Evolutionary conservation across 2,113 vertebrate species (phyloP).

Genomic region (Amphilophus citrinellus): DNA sequence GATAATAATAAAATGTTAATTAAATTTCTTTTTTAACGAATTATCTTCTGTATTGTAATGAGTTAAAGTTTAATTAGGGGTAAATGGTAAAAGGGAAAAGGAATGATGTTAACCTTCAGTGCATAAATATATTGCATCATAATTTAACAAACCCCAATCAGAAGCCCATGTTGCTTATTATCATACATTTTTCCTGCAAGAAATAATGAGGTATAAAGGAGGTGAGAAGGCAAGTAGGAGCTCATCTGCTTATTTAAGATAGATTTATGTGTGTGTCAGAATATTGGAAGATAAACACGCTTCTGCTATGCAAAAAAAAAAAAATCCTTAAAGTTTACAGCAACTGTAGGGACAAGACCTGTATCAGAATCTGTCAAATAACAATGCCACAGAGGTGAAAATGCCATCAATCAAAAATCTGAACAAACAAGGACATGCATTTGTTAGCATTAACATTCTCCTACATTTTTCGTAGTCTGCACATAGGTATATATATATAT

Average conservation of each 20-base stretch:
- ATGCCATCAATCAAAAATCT: not conserved
- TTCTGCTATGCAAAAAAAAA: not conserved
- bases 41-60: slow-evolving; percentile 70
- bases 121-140: slow-evolving; percentile 61
- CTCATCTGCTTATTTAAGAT: slow-evolving; percentile 33
- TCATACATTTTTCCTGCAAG: slow-evolving; percentile 39
- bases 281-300: not conserved
- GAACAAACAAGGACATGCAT: slow-evolving; percentile 38
- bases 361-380: not conserved
- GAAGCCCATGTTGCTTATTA: slow-evolving; percentile 53
- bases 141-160: slow-evolving; percentile 53
- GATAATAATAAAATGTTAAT: slow-evolving; percentile 79
- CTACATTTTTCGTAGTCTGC: slow-evolving; percentile 57
- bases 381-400: not conserved
- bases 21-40: slow-evolving; percentile 73
- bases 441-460: slow-evolving; percentile 48
- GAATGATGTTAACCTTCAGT: slow-evolving; percentile 68
- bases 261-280: not conserved
- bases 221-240: slow-evolving; percentile 44
- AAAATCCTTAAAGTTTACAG: not conserved
- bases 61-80: slow-evolving; percentile 80
- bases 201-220: slow-evolving; percentile 56
- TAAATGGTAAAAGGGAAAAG: slow-evolving; percentile 60
- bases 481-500: slow-evolving; percentile 28
- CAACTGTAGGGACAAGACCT: not conserved